These are phyloP conservation scores for Dolichomitus sp. DNA, from an alignment of 2,888 invertebrate genomes.

Conservation along the genomic window DNA sequence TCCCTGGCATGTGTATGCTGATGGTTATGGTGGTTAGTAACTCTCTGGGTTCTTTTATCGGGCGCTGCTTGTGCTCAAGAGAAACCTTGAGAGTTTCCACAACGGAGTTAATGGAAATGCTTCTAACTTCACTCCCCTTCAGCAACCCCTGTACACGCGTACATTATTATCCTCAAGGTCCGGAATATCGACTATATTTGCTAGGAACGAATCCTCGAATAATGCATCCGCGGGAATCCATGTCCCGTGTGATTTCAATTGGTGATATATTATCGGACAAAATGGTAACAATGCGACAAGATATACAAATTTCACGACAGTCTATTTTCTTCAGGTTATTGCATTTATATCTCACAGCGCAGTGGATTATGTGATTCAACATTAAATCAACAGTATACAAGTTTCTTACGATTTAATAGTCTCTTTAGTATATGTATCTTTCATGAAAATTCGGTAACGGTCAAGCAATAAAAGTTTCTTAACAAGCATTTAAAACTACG, in stretches of 20 bases:
- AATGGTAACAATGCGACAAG: not conserved
- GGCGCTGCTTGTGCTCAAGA: slow-evolving; percentile 11
- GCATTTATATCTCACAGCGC: not conserved
- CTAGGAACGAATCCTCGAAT: not conserved
- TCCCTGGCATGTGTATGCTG: slow-evolving; percentile 23
- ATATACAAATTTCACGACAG: not conserved
- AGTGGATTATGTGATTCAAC: slow-evolving; percentile 2
- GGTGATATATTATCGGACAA: not conserved
- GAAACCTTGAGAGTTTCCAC: not conserved
- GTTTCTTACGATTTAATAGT: not conserved
- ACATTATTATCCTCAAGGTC: slow-evolving; percentile 3
- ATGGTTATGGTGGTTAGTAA: slow-evolving; percentile 17
- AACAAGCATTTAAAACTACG: slow-evolving; percentile 33
- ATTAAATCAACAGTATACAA: slow-evolving; percentile 10
- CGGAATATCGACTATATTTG: not conserved
- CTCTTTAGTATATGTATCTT: slow-evolving; percentile 23
- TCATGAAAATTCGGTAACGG: slow-evolving; percentile 43
- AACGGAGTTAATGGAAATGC: slow-evolving; percentile 44
- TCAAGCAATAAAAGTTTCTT: slow-evolving; percentile 41
- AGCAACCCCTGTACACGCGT: not conserved
- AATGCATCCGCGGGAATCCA: not conserved
- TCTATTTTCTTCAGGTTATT: not conserved
- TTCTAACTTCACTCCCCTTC: slow-evolving; percentile 3
- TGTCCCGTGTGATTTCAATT: slow-evolving; percentile 14
- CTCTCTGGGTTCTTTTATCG: not conserved